phyloP scores from a whole-genome alignment of 2,113 vertebrate genomes.

The Equus quagga region DNA sequence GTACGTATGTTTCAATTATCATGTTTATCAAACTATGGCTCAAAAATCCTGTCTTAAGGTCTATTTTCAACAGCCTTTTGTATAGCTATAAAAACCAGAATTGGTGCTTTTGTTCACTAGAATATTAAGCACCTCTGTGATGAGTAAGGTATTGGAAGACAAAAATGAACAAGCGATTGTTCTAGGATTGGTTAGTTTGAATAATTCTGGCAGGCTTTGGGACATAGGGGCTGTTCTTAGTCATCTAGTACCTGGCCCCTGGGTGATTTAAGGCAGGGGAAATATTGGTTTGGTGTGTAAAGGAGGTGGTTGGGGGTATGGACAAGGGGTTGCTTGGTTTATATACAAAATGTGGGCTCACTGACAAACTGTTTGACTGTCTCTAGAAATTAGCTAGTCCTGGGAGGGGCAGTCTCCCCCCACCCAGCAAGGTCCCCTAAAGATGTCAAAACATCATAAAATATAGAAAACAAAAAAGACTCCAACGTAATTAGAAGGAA shows the following conservation, averaged over 20 bases:
- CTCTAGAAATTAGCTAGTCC: background rate
- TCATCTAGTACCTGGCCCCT: background rate
- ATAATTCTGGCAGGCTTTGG: background rate
- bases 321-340: background rate
- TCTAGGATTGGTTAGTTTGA: background rate
- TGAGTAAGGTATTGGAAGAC: background rate
- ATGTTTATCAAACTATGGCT: background rate
- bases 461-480: background rate
- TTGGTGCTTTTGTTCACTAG: background rate
- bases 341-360: background rate
- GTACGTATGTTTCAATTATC: background rate
- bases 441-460: background rate
- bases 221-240: background rate
- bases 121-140: background rate
- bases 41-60: background rate
- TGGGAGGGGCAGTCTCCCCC: background rate
- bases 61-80: background rate
- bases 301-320: background rate
- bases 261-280: background rate
- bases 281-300: background rate
- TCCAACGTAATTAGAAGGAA: constrained; percentile 7
- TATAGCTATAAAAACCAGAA: background rate
- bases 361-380: background rate
- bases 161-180: background rate
- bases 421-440: background rate